phyloP scores from a whole-genome alignment of 92 coral and sea anemone species.

The Epizoanthus illoricatus region DNA sequence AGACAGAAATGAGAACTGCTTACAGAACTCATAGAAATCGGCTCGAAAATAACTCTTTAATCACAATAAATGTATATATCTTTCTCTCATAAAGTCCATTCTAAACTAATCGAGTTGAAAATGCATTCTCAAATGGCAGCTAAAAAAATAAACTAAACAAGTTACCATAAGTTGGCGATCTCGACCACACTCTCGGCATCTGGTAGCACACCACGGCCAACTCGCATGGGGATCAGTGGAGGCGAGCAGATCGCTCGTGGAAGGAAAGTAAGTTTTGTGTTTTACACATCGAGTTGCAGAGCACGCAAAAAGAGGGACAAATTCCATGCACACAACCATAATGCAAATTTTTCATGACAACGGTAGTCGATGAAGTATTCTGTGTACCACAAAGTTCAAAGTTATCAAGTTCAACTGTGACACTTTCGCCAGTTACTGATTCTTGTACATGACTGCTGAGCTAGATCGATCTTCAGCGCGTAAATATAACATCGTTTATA shows the following conservation, averaged over 20 bases:
- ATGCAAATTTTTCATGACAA: not conserved
- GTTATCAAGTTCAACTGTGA: too few relatives aligned
- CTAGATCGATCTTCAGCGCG: not conserved
- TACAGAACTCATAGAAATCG: not conserved
- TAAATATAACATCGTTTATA: not conserved
- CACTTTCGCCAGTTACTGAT: not conserved
- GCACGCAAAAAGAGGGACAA: not conserved
- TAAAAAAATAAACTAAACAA: not conserved
- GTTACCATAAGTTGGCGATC: conserved; percentile 2
- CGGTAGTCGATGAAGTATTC: too few relatives aligned
- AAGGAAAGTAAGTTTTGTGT: not conserved
- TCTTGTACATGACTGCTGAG: not conserved
- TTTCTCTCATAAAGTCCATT: too few relatives aligned
- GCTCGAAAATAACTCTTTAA: not conserved
- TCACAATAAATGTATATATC: not conserved
- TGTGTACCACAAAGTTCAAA: too few relatives aligned
- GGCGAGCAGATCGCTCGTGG: not conserved
- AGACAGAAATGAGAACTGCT: too few relatives aligned
- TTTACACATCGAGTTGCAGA: not conserved
- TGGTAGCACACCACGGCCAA: not conserved
- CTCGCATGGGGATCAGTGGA: not conserved
- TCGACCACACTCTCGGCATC: not conserved
- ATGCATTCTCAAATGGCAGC: not conserved
- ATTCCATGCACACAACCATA: not conserved
- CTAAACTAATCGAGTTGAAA: not conserved